Percentiles rank a stretch among this genome's conserved stretches.
These are phyloP conservation scores for Nicator chloris DNA, from an alignment of 2,113 vertebrate genomes.

Conservation along the genomic window DNA sequence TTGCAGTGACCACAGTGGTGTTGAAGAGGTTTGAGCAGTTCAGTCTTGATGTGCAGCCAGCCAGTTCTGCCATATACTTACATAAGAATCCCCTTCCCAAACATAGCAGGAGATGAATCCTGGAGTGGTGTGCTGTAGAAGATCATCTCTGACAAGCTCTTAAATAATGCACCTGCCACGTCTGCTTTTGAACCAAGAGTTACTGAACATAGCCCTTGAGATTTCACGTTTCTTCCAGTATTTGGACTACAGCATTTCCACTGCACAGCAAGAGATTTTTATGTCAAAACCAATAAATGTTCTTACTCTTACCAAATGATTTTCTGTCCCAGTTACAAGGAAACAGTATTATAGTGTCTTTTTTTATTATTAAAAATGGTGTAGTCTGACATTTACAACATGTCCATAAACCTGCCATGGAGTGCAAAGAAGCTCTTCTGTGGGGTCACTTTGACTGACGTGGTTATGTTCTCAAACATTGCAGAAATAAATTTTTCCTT, in stretches of 20 bases:
- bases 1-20: background rate
- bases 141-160: constrained; percentile 71
- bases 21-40: background rate
- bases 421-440: constrained; percentile 17
- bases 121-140: constrained; percentile 33
- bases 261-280: constrained; percentile 24
- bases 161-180: constrained; percentile 69
- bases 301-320: constrained; percentile 58
- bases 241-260: constrained; percentile 36
- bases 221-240: constrained; percentile 52
- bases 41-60: background rate
- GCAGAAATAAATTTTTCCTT: background rate
- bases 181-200: constrained; percentile 57
- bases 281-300: constrained; percentile 66
- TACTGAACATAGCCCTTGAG: constrained; percentile 51
- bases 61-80: background rate
- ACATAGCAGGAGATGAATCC: background rate
- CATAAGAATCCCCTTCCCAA: background rate
- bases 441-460: background rate
- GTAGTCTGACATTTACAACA: constrained; percentile 42
- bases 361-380: constrained; percentile 54
- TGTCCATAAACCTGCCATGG: constrained; percentile 30
- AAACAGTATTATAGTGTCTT: constrained; percentile 48
- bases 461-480: background rate
- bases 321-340: constrained; percentile 63